phyloP scores from a whole-genome alignment of 2,113 vertebrate genomes.

The Bufo bufo region DNA sequence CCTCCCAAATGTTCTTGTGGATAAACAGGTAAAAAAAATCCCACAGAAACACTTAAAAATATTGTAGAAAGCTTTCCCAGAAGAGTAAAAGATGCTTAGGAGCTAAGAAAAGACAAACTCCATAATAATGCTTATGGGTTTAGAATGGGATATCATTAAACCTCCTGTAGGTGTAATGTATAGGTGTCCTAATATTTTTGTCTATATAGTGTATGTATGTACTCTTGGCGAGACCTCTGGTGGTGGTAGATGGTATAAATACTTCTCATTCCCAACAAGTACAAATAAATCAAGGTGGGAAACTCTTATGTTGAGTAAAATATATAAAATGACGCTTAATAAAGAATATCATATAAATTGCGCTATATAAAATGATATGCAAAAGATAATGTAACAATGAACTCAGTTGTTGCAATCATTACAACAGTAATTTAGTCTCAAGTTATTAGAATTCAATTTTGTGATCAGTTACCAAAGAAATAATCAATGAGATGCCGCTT shows the following conservation, averaged over 20 bases:
- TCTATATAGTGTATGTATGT: not conserved
- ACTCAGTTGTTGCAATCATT: not conserved
- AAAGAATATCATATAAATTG: not conserved
- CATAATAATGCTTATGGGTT: too few species aligned
- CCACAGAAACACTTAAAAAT: too few species aligned
- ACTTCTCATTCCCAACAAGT: not conserved
- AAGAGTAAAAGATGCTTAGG: too few species aligned
- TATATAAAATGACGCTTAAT: not conserved
- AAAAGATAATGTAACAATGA: not conserved
- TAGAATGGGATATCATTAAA: too few species aligned
- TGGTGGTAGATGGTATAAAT: not conserved
- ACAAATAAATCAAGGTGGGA: not conserved
- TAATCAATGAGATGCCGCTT: not conserved
- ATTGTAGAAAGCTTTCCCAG: too few species aligned
- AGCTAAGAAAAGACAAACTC: too few species aligned
- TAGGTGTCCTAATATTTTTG: too few species aligned
- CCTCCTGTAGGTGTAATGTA: too few species aligned
- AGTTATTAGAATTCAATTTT: not conserved
- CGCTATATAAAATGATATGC: not conserved
- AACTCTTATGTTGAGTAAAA: not conserved
- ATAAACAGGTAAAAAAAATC: too few species aligned
- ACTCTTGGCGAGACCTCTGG: not conserved
- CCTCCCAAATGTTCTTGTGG: too few species aligned
- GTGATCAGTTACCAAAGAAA: not conserved
- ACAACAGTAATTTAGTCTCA: not conserved